Evolutionary conservation across 2,888 invertebrate species (phyloP).

Genomic region (Noctua janthe): DNA sequence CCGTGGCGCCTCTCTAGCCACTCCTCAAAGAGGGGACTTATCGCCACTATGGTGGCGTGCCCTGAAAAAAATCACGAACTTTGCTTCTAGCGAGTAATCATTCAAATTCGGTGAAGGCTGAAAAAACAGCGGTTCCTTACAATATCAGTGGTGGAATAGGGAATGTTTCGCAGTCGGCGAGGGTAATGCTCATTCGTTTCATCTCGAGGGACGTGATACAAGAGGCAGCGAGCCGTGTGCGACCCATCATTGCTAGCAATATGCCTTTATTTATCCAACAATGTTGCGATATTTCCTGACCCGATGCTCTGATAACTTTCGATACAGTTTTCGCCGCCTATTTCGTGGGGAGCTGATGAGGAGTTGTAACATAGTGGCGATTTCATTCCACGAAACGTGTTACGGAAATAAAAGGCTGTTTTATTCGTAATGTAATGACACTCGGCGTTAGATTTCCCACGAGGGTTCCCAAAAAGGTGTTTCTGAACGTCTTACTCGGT

Average conservation of each 20-base stretch:
- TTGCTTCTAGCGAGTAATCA: slow-evolving; percentile 36
- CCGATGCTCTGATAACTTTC: slow-evolving; percentile 79
- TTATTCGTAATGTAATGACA: slow-evolving; percentile 71
- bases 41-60: no score
- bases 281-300: slow-evolving; percentile 79
- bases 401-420: slow-evolving; percentile 73
- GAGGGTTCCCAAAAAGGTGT: slow-evolving; percentile 63
- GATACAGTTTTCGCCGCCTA: slow-evolving; percentile 73
- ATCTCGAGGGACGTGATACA: slow-evolving; percentile 81
- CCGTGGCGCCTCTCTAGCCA: no score
- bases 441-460: slow-evolving; percentile 65
- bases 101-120: slow-evolving; percentile 56
- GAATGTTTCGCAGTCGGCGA: slow-evolving; percentile 76
- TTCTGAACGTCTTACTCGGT: slow-evolving; percentile 54
- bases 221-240: slow-evolving; percentile 73
- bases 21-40: no score
- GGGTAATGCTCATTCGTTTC: slow-evolving; percentile 82
- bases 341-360: slow-evolving; percentile 71
- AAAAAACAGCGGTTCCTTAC: slow-evolving; percentile 65
- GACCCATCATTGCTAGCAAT: slow-evolving; percentile 80
- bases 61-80: slow-evolving; percentile 20
- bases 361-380: slow-evolving; percentile 70
- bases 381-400: slow-evolving; percentile 72
- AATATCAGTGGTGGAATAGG: slow-evolving; percentile 66
- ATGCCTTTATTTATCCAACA: slow-evolving; percentile 83